Evolutionary conservation across 2,888 invertebrate species (phyloP).

Genomic region (Sminthurinus aureus): DNA sequence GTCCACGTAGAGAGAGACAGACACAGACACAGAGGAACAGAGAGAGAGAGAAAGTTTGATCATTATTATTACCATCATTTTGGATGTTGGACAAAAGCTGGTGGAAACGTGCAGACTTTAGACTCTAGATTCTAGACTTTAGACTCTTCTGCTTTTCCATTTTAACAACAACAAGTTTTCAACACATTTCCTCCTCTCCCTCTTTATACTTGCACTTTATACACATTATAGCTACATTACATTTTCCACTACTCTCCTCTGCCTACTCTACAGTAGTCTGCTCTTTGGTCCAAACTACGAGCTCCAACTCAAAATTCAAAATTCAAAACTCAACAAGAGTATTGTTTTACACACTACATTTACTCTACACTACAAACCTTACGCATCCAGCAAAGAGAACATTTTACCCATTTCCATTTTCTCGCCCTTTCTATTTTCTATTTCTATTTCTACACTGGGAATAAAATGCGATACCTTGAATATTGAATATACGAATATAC

Average conservation of each 20-base stretch:
- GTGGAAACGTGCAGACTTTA: not conserved
- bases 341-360: slow-evolving; percentile 14
- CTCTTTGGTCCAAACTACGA: not conserved
- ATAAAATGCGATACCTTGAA: too few species aligned
- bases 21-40: not conserved
- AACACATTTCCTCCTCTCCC: not conserved
- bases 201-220: not conserved
- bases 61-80: slow-evolving; percentile 17
- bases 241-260: too few species aligned
- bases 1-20: not conserved
- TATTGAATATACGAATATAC: too few species aligned
- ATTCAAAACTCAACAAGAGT: too few species aligned
- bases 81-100: not conserved
- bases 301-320: not conserved
- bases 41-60: slow-evolving; percentile 20
- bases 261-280: too few species aligned
- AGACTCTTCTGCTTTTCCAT: not conserved
- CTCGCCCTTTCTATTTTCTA: too few species aligned
- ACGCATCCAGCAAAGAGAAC: not conserved
- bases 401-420: not conserved
- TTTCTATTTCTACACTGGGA: too few species aligned
- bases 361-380: not conserved
- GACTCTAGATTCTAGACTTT: too few species aligned
- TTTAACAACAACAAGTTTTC: slow-evolving; percentile 7
- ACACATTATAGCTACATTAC: too few species aligned